A percentile compares a stretch with the other conserved stretches of the same genome.
phyloP scores from a whole-genome alignment of 37 sponge, comb jelly and placozoan species.

The Chondrilla cf. caribensis region DNA sequence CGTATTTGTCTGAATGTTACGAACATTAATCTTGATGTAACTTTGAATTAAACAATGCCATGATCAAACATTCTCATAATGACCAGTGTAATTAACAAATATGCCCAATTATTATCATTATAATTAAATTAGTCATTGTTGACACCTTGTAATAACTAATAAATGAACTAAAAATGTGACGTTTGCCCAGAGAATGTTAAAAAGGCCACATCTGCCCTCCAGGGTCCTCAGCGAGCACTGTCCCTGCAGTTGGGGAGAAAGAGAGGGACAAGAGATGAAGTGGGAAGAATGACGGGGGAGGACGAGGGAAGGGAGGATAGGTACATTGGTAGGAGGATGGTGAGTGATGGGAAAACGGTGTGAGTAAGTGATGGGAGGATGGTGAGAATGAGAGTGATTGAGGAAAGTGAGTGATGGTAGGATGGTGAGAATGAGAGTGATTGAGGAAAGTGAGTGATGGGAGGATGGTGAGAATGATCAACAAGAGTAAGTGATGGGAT shows the following conservation, averaged over 20 bases:
- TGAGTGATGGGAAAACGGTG: background rate
- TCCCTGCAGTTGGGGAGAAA: background rate
- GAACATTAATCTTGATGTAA: too few relatives aligned
- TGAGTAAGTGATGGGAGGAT: background rate
- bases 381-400: background rate
- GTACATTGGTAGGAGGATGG: background rate
- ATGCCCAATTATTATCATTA: too few relatives aligned
- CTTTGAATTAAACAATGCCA: too few relatives aligned
- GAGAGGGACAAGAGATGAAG: background rate
- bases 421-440: background rate
- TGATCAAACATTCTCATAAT: too few relatives aligned
- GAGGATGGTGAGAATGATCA: background rate
- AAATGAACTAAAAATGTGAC: conserved; percentile 21
- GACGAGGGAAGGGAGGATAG: background rate
- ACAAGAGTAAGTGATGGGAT: background rate
- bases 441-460: background rate
- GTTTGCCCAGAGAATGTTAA: conserved; percentile 16
- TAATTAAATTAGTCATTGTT: too few relatives aligned
- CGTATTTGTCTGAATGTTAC: too few relatives aligned
- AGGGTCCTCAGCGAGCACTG: conserved; percentile 10
- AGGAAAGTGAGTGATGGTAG: background rate
- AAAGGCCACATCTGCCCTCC: background rate
- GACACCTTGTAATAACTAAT: conserved; percentile 8
- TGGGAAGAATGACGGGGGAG: background rate
- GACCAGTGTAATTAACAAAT: too few relatives aligned